Percentiles rank a stretch among this genome's conserved stretches.
Evolutionary conservation across 2,797 vertebrate genomes (phyloP).

Genomic region (Periophthalmus magnuspinnatus): DNA sequence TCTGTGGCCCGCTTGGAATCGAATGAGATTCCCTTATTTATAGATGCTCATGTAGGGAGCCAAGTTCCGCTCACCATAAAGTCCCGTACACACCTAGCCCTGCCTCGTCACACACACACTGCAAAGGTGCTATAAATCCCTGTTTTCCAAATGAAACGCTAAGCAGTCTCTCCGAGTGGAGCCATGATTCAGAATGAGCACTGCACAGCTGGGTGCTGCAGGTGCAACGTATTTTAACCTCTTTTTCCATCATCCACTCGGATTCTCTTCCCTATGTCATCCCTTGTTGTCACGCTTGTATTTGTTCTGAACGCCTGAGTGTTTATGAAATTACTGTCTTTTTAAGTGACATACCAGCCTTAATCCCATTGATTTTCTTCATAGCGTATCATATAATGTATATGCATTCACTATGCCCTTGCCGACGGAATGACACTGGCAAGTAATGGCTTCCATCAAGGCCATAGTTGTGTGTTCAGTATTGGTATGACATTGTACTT

Average conservation of each 20-base stretch:
- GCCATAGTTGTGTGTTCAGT: not conserved
- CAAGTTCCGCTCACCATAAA: slow-evolving; percentile 48
- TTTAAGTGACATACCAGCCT: slow-evolving; percentile 46
- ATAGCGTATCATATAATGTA: slow-evolving; percentile 10
- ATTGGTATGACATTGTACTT: not conserved
- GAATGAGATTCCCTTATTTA: slow-evolving; percentile 57
- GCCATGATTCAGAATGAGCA: slow-evolving; percentile 68
- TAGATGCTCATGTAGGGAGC: slow-evolving; percentile 49
- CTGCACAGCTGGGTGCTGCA: slow-evolving; percentile 63
- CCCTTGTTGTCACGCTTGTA: slow-evolving; percentile 1
- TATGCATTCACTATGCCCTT: not conserved
- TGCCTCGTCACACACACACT: slow-evolving; percentile 15
- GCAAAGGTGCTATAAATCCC: slow-evolving; percentile 60
- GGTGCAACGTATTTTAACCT: slow-evolving; percentile 51
- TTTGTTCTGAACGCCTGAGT: slow-evolving; percentile 4
- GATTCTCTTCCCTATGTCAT: slow-evolving; percentile 22
- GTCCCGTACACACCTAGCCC: slow-evolving; percentile 32
- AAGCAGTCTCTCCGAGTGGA: slow-evolving; percentile 57
- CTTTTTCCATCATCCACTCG: slow-evolving; percentile 16
- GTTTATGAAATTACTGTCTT: slow-evolving; percentile 19
- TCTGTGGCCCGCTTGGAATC: slow-evolving; percentile 26
- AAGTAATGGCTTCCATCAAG: slow-evolving; percentile 19
- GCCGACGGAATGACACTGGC: slow-evolving; percentile 8
- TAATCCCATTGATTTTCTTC: slow-evolving; percentile 37
- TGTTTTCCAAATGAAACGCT: slow-evolving; percentile 68